These are phyloP conservation scores for Netelia inedita DNA, from an alignment of 2,888 invertebrate species.

Conservation along the genomic window DNA sequence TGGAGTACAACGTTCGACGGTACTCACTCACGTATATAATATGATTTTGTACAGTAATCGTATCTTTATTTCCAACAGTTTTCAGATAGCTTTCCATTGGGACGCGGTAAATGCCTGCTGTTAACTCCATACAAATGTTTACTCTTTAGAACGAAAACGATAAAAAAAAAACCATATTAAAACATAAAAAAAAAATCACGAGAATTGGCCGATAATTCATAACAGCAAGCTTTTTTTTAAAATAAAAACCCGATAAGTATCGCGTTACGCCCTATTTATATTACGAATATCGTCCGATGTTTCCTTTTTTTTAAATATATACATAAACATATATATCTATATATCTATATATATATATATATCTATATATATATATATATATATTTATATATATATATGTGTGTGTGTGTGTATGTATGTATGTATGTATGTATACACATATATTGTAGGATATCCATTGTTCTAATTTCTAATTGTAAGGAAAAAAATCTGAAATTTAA, in stretches of 20 bases:
- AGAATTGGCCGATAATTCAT: slow-evolving; percentile 66
- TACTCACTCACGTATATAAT: slow-evolving; percentile 55
- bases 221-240: slow-evolving; percentile 65
- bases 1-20: slow-evolving; percentile 30
- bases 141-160: slow-evolving; percentile 75
- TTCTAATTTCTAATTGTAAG: slow-evolving; percentile 72
- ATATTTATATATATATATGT: slow-evolving; percentile 70
- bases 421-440: slow-evolving; percentile 67
- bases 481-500: slow-evolving; percentile 64
- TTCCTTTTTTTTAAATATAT: slow-evolving; percentile 69
- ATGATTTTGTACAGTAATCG: slow-evolving; percentile 80
- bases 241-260: slow-evolving; percentile 57
- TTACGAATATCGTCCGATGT: slow-evolving; percentile 66
- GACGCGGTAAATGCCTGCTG: slow-evolving; percentile 83
- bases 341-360: slow-evolving; percentile 70
- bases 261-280: slow-evolving; percentile 70
- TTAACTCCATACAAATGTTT: slow-evolving; percentile 81
- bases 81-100: slow-evolving; percentile 85
- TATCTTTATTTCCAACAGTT: slow-evolving; percentile 85
- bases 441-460: slow-evolving; percentile 73
- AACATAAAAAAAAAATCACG: slow-evolving; percentile 56
- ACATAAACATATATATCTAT: slow-evolving; percentile 67
- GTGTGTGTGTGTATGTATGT: slow-evolving; percentile 61
- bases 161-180: slow-evolving; percentile 48
- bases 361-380: slow-evolving; percentile 71